Percentiles rank a stretch among this genome's conserved stretches.
These are phyloP conservation scores for Carassius auratus DNA, from an alignment of 2,113 vertebrate genomes.

Conservation along the genomic window DNA sequence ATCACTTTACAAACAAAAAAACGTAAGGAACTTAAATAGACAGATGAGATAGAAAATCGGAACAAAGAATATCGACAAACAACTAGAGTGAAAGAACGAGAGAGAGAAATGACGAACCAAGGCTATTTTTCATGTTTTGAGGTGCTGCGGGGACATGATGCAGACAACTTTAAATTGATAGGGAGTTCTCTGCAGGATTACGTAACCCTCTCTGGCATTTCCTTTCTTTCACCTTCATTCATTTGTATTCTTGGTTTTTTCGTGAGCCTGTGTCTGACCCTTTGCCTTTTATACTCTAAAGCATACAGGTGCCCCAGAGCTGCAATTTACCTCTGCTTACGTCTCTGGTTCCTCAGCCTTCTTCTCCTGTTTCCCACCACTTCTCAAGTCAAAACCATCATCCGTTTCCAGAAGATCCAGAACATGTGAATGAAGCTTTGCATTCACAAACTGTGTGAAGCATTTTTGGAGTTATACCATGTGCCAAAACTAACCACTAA, in stretches of 20 bases:
- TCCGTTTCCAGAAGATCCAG: neutral
- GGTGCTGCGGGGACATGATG: constrained; percentile 41
- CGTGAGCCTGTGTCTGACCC: constrained; percentile 2
- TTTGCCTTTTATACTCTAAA: constrained; percentile 21
- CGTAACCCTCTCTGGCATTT: constrained; percentile 32
- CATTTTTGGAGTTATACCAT: neutral
- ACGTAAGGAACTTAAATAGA: constrained; percentile 3
- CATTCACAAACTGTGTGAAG: neutral
- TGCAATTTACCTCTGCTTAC: constrained; percentile 12
- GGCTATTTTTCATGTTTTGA: constrained; percentile 47
- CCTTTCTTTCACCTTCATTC: constrained; percentile 34
- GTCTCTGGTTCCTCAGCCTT: constrained; percentile 2
- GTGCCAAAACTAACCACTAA: neutral
- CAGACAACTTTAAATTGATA: constrained; percentile 55
- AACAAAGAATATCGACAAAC: constrained; percentile 9
- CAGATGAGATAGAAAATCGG: constrained; percentile 18
- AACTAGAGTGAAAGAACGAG: constrained; percentile 29
- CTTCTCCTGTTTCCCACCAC: neutral
- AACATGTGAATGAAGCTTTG: constrained; percentile 10
- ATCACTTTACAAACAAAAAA: constrained; percentile 23
- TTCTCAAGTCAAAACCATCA: constrained; percentile 10
- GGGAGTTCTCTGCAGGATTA: constrained; percentile 38
- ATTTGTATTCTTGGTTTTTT: constrained; percentile 24
- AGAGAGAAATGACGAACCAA: constrained; percentile 26
- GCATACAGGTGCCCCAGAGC: constrained; percentile 24